Percentiles rank a stretch among this genome's conserved stretches.
These are phyloP conservation scores for Xiphophorus couchianus DNA, from an alignment of 2,113 vertebrate genomes.

Conservation along the genomic window DNA sequence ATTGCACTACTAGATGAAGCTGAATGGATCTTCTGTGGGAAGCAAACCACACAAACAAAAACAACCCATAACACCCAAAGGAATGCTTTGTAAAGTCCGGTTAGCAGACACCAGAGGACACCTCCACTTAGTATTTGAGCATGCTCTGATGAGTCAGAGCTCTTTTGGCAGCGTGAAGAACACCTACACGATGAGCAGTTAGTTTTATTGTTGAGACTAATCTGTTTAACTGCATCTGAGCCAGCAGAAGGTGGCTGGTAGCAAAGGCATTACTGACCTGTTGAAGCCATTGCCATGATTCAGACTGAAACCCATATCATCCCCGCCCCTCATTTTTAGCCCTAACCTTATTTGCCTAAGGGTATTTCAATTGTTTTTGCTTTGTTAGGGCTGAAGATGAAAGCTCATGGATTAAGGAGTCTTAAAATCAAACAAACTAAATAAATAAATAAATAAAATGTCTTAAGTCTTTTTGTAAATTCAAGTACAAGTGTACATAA, in stretches of 20 bases:
- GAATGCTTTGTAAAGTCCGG: background rate
- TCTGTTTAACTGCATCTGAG: background rate
- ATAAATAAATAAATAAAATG: no score
- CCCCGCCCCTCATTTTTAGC: no score
- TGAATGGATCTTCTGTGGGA: background rate
- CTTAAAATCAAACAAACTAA: no score
- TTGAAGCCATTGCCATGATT: no score
- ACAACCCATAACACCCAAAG: background rate
- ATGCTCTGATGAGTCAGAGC: background rate
- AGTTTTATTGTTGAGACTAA: background rate
- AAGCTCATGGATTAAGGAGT: no score
- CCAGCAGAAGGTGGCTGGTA: background rate
- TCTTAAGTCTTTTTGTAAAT: no score
- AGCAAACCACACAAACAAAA: background rate
- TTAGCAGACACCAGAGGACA: background rate
- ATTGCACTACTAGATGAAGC: background rate
- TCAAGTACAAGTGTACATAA: no score
- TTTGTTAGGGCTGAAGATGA: no score
- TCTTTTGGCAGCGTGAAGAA: background rate
- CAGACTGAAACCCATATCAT: no score
- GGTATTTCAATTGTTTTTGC: no score
- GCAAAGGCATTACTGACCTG: background rate
- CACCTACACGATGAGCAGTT: background rate
- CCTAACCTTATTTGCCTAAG: no score
- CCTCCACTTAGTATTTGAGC: background rate